phyloP scores from a whole-genome alignment of 2,888 invertebrate genomes.

The Antheraea assamensis region DNA sequence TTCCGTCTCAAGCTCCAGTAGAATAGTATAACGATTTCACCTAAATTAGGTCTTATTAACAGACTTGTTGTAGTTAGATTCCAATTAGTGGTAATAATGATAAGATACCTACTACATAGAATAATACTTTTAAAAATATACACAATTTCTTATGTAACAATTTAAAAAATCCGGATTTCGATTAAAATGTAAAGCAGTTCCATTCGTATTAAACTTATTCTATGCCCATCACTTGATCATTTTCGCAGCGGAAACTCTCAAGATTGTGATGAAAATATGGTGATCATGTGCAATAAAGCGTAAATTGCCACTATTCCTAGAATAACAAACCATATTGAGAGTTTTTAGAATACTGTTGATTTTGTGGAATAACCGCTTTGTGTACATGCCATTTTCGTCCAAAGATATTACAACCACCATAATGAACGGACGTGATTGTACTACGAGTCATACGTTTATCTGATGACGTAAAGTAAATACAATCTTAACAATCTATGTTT shows the following conservation, averaged over 20 bases:
- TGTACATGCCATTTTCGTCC: background rate
- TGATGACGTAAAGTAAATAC: background rate
- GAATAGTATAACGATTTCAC: background rate
- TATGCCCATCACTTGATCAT: background rate
- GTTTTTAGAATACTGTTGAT: too few relatives aligned
- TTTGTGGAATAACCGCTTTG: background rate
- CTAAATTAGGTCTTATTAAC: too few relatives aligned
- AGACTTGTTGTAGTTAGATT: background rate
- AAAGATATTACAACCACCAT: background rate
- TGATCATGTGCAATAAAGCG: background rate
- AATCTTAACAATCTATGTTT: background rate
- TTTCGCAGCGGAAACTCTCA: background rate
- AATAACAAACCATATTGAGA: background rate
- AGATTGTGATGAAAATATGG: background rate
- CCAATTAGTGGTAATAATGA: background rate
- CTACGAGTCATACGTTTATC: background rate
- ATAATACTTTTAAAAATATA: background rate
- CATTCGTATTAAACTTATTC: background rate
- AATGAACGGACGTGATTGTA: background rate
- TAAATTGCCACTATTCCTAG: background rate
- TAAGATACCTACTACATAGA: background rate
- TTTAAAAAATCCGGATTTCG: background rate
- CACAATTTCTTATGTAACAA: background rate
- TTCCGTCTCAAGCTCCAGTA: background rate
- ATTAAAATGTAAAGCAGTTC: background rate